Evolutionary conservation across 2,113 vertebrate species (phyloP).

Genomic region (Poicephalus meyeri): DNA sequence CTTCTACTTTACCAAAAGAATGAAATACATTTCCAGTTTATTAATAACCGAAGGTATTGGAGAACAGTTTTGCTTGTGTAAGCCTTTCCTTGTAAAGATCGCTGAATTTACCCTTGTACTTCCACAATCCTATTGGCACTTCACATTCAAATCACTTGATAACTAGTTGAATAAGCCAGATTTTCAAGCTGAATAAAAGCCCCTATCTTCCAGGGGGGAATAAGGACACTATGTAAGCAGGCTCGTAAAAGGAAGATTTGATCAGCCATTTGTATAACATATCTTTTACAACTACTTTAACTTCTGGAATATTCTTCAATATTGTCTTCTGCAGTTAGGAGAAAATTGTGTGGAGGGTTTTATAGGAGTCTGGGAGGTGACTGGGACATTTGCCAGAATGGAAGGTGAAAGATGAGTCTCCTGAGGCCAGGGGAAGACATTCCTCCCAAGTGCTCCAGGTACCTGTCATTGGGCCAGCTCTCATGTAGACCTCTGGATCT

Average conservation of each 20-base stretch:
- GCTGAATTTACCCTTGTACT: neutral
- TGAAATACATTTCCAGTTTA: neutral
- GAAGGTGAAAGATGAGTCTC: neutral
- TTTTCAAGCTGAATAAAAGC: neutral
- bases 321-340: neutral
- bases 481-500: neutral
- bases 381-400: neutral
- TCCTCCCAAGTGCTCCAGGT: neutral
- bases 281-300: neutral
- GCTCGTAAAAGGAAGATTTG: neutral
- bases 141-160: neutral
- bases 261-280: neutral
- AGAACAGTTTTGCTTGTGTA: neutral
- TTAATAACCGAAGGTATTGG: neutral
- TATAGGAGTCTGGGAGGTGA: neutral
- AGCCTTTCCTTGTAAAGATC: neutral
- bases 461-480: neutral
- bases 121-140: neutral
- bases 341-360: neutral
- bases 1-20: neutral
- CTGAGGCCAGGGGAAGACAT: neutral
- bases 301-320: neutral
- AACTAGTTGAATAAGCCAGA: neutral
- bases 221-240: neutral
- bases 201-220: fast-evolving